Conservation (phyloP, 2,113 vertebrate genomes). For the Drymodes brunneopygia region DNA sequence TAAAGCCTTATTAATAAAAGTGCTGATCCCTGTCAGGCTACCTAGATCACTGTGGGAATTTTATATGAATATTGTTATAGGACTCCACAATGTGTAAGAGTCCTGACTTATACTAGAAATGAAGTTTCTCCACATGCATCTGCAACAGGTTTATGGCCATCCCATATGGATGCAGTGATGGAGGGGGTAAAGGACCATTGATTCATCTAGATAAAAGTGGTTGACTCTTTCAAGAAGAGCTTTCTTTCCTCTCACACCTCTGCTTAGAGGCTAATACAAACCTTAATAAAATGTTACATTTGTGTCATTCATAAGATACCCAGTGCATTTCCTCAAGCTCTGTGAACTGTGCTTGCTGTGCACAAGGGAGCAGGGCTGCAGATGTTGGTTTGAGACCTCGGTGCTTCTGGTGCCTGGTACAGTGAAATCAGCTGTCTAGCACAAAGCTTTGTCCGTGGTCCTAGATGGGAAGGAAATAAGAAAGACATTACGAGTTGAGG, state of each 20-base stretch:
- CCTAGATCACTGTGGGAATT: not conserved
- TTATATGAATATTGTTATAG: not conserved
- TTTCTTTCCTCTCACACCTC: not conserved
- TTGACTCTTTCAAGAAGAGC: not conserved
- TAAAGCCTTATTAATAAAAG: not conserved
- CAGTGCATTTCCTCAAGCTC: not conserved
- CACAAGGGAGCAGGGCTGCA: accelerated
- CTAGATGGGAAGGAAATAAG: conserved; percentile 15
- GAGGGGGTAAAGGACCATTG: not conserved
- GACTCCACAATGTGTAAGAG: not conserved
- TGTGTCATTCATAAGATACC: not conserved
- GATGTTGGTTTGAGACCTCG: not conserved
- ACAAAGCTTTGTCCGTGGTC: not conserved
- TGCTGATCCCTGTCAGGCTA: not conserved
- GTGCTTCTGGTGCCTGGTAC: not conserved
- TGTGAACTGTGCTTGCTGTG: not conserved
- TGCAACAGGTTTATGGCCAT: not conserved
- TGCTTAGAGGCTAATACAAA: not conserved
- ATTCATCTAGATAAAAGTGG: not conserved
- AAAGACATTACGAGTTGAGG: not conserved
- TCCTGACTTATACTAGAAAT: not conserved
- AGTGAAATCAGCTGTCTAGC: not conserved
- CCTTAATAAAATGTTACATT: not conserved
- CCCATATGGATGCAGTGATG: not conserved
- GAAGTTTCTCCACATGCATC: not conserved